phyloP scores from a whole-genome alignment of 2,888 invertebrate genomes.

The Andricus curvator region DNA sequence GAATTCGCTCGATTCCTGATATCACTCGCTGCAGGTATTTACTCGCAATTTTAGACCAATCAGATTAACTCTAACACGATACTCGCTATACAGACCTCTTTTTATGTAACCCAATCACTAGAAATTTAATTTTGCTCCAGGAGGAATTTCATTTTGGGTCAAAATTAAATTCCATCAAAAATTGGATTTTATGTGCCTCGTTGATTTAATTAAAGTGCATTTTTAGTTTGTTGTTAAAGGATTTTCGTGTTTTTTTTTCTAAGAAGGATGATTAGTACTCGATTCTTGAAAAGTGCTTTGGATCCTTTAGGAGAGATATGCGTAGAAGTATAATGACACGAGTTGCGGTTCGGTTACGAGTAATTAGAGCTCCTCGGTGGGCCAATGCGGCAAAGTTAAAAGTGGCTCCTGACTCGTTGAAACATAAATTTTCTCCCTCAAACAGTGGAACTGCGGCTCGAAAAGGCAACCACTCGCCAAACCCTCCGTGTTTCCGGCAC shows the following conservation, averaged over 20 bases:
- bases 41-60: conserved; percentile 35
- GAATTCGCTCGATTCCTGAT: conserved; percentile 37
- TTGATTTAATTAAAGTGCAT: background rate
- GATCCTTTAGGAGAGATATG: background rate
- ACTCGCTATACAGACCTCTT: background rate
- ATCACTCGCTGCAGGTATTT: conserved; percentile 24
- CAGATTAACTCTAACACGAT: conserved; percentile 23
- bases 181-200: background rate
- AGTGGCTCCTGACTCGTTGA: conserved; percentile 32
- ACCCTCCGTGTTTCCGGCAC: conserved; percentile 33
- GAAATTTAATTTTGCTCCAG: conserved; percentile 29
- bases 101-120: background rate
- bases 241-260: background rate
- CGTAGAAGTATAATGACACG: background rate
- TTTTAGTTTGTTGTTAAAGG: background rate
- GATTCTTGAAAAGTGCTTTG: background rate
- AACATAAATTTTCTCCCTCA: conserved; percentile 43
- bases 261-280: background rate
- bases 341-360: background rate
- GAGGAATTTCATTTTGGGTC: background rate
- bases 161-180: conserved; percentile 9
- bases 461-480: conserved; percentile 36
- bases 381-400: conserved; percentile 26
- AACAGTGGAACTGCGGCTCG: conserved; percentile 19
- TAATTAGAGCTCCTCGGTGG: conserved; percentile 32